Percentiles rank a stretch among this genome's conserved stretches.
Conservation (phyloP, 2,797 vertebrate species). For the Cyprinodon diabolis region DNA sequence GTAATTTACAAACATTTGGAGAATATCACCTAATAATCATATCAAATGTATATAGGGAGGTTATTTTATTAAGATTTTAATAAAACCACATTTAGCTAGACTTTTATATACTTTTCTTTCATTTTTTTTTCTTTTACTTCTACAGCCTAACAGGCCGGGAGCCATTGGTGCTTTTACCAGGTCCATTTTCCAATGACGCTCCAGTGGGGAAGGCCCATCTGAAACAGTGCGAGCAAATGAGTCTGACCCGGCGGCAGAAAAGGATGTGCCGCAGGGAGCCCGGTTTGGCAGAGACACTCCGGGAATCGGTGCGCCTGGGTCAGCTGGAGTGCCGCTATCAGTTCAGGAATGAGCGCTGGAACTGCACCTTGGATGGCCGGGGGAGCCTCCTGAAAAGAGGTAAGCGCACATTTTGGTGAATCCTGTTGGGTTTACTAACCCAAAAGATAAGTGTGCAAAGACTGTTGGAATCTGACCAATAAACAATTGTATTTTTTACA, state of each 20-base stretch:
- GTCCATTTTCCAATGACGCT: slow-evolving; percentile 79
- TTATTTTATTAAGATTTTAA: background rate
- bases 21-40: background rate
- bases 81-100: background rate
- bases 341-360: slow-evolving; percentile 96
- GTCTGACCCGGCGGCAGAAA: slow-evolving; percentile 90
- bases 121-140: background rate
- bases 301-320: slow-evolving; percentile 92
- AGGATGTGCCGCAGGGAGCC: slow-evolving; percentile 93
- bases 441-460: background rate
- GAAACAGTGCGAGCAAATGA: slow-evolving; percentile 96
- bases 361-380: slow-evolving; percentile 95
- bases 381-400: slow-evolving; percentile 94
- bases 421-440: background rate
- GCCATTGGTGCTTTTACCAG: slow-evolving; percentile 86
- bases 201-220: slow-evolving; percentile 83
- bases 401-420: slow-evolving; percentile 36
- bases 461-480: background rate
- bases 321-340: slow-evolving; percentile 94
- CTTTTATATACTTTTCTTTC: background rate
- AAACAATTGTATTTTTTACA: background rate
- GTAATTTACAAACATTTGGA: background rate
- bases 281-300: slow-evolving; percentile 91
- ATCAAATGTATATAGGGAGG: background rate
- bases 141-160: slow-evolving; percentile 93